Conservation (phyloP, 2,113 vertebrate genomes). For the Amblyopsis rosae region DNA sequence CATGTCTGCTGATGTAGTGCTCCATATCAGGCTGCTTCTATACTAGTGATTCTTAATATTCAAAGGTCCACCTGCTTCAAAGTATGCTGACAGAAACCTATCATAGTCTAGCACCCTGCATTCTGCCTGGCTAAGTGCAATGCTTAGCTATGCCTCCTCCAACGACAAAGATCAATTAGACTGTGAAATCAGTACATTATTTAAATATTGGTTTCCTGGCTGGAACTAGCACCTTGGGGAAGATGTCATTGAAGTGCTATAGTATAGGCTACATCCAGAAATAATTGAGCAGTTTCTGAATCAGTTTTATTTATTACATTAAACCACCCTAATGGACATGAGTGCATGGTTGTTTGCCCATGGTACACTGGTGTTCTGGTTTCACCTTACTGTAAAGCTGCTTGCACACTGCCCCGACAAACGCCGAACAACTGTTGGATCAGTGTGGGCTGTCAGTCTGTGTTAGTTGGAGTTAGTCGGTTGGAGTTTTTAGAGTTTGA, state of each 20-base stretch:
- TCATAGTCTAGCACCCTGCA: conserved; percentile 50
- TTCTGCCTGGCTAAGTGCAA: conserved; percentile 59
- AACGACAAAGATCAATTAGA: conserved; percentile 58
- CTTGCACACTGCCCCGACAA: too few species aligned
- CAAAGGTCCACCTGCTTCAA: conserved; percentile 22
- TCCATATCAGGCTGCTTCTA: conserved; percentile 18
- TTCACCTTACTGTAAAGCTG: not conserved
- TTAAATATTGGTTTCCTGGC: conserved; percentile 45
- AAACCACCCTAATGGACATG: conserved; percentile 19
- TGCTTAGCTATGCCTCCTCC: conserved; percentile 58
- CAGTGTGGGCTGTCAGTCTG: too few species aligned
- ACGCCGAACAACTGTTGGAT: too few species aligned
- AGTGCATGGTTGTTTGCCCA: conserved; percentile 1
- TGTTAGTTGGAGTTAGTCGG: too few species aligned
- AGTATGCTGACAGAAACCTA: conserved; percentile 53
- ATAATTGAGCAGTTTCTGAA: conserved; percentile 26
- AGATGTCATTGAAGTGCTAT: conserved; percentile 36
- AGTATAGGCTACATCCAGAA: conserved; percentile 35
- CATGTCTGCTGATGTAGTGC: conserved; percentile 36
- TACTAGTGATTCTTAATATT: conserved; percentile 49
- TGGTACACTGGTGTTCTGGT: conserved; percentile 12
- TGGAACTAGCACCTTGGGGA: conserved; percentile 40
- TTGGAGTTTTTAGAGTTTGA: too few species aligned
- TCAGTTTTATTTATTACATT: conserved; percentile 7
- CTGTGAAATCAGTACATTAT: conserved; percentile 56